Conservation (phyloP, 2,888 invertebrate genomes). For the Amblyjoppa proteus region DNA sequence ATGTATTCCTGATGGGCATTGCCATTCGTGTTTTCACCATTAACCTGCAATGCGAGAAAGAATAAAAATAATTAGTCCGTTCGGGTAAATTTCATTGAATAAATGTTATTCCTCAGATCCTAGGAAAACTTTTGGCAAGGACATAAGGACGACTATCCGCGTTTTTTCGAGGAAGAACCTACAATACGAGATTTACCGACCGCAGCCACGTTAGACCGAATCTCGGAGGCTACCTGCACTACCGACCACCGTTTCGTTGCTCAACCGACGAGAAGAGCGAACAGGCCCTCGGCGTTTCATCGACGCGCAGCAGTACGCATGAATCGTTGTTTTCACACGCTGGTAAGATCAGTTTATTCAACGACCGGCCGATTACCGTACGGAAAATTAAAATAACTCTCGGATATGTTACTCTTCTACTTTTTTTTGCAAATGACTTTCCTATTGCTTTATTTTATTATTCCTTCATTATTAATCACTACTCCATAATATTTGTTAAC, state of each 20-base stretch:
- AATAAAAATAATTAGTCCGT: constrained; percentile 4
- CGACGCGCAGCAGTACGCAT: background rate
- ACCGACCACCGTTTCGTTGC: constrained; percentile 46
- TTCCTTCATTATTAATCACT: too few relatives aligned
- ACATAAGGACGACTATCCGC: background rate
- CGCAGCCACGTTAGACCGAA: constrained; percentile 13
- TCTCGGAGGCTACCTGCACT: constrained; percentile 27
- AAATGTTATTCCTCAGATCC: background rate
- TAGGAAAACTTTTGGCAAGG: background rate
- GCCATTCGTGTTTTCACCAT: constrained; percentile 85
- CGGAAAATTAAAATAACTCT: background rate
- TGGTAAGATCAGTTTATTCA: constrained; percentile 26
- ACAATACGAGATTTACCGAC: constrained; percentile 27
- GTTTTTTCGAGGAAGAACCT: background rate
- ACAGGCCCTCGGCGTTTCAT: background rate
- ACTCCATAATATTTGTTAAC: too few relatives aligned
- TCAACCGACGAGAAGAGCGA: background rate
- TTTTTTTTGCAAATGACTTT: background rate
- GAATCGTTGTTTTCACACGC: constrained; percentile 18
- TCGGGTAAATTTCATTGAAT: background rate
- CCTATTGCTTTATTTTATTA: background rate
- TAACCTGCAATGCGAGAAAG: constrained; percentile 80
- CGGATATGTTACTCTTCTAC: background rate
- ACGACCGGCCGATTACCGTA: background rate
- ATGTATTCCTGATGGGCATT: constrained; percentile 94